Conservation (phyloP, 1,140 invertebrate genomes). For the Arctopsyche grandis region DNA sequence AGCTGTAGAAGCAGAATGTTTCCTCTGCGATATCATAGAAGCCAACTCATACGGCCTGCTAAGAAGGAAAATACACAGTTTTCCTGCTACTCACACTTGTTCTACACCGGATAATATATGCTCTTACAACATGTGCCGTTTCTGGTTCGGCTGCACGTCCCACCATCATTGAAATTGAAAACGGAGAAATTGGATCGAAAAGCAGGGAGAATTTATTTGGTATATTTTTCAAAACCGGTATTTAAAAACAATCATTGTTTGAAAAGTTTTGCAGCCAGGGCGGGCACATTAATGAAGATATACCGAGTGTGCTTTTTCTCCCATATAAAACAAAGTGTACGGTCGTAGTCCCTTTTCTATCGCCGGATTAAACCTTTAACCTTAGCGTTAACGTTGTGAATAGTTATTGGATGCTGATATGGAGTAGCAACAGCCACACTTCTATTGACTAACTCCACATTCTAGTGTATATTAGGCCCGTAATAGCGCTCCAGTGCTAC, state of each 20-base stretch:
- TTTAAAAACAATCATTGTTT: too few relatives aligned
- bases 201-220: too few relatives aligned
- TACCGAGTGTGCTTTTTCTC: background rate
- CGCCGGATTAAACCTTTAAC: constrained; percentile 8
- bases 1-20: constrained; percentile 30
- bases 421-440: background rate
- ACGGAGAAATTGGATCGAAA: too few relatives aligned
- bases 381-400: constrained; percentile 8
- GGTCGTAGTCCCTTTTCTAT: constrained; percentile 15
- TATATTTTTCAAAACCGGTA: too few relatives aligned
- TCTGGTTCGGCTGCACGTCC: too few relatives aligned
- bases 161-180: too few relatives aligned
- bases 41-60: background rate
- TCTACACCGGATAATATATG: too few relatives aligned
- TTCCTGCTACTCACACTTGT: background rate
- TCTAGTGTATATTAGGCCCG: background rate
- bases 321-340: constrained; percentile 11
- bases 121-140: too few relatives aligned
- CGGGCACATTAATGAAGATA: background rate
- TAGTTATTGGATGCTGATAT: constrained; percentile 21
- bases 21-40: constrained; percentile 1
- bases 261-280: background rate
- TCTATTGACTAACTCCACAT: constrained; percentile 16
- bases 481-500: background rate
- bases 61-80: background rate